Evolutionary conservation across 2,113 vertebrate genomes (phyloP), one percentile per base, ranked within the genome.

Genomic region (Notiomystis cincta): DNA sequence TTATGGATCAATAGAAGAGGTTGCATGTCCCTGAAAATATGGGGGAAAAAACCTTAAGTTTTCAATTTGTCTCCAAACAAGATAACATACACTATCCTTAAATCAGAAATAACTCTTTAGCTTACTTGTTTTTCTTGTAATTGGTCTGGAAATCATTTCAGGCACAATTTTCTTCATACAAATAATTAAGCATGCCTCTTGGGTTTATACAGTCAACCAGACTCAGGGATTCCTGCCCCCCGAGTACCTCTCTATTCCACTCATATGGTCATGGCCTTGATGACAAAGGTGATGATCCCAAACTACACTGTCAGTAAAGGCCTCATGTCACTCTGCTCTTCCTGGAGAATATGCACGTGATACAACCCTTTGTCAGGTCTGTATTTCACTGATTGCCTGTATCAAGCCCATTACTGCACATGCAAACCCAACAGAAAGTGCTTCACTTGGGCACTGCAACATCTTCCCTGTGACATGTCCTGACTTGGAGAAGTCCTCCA

Each of bases 391-490:
- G 7, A 31, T 38, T 28, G n/a, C 13, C 14, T 42, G 7, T 53
- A 47, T 25, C 23, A 51, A 60, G 31, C 21, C 25, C 38, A 31
- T 12, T 12, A 17, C 6, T 15, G n/a, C 56, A 82, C 15, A 15
- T 5, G 14, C 20, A 79, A 71, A 66, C 7, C 9, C 47, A 44
- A 48, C 7, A 75, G 11, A 35, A 91, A 71, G 44, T 8, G 5
- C 28, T n/a, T 54, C 28, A 58, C 20, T n/a, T 47, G 35, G 24
- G 44, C 64, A 62, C 4, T 16, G 45, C 6, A 70, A 62, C 15
- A 62, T 45, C 19, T 58, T 13, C 28, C 30, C 33, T 0, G 3
- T 2, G 12, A 20, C 10, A 24, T 1, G 1, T 33, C 35, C 48
- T 64, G 50, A 50, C 44, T 31, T 53, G 50, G 13, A 67, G 45